Base-by-base conservation (phyloP, 2,888 invertebrate species). In the Parochlus steinenii region DNA sequence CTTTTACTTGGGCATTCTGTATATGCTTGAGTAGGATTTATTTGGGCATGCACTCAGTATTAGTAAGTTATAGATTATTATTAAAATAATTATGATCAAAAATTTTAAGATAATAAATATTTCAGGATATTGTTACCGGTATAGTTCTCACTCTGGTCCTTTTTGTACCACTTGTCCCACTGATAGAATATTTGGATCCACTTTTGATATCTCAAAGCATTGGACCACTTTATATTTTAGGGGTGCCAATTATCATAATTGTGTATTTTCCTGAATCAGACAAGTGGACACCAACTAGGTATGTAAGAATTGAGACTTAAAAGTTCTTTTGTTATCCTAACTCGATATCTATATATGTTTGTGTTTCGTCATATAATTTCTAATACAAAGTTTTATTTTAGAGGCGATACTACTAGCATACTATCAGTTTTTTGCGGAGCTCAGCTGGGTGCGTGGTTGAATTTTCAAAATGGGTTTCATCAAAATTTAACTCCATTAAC, bases 231-330 rank as follows among this genome's bases (percentile, higher is more conserved):
- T 48, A 74, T 28, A 60, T 85, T 26, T 48, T 81, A 6, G 54
- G 68, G 2, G 52, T 70, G 23, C 74, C 81, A 32, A 64, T 82
- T 41, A 55, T 71, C 18, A 67, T 75, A 47, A 72, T 86, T 41
- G 64, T 79, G 26, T 77, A 72, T 52, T 82, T 87, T 56, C 92
- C 90, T 1, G 70, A 72, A 43, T 74, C 81, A 33, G 76, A 80
- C 44, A 75, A 74, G 48, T 89, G 89, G 87, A 89, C 86, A 34
- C 87, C 89, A 6, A 87, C 89, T 12, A 74, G 79, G 82, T 80
- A 60, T 51, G 43, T 40, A 26, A 26, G 3, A 26, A 12, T 2
- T 11, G 3, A 8, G n/a, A 16, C 4, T 3, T 18, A 15, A 26
- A 3, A 20, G 10, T 15, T 29, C 18, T 31, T 15, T n/a, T 26